phyloP scores from a whole-genome alignment of 2,797 vertebrate genomes.

The Syngnathus rostellatus region DNA sequence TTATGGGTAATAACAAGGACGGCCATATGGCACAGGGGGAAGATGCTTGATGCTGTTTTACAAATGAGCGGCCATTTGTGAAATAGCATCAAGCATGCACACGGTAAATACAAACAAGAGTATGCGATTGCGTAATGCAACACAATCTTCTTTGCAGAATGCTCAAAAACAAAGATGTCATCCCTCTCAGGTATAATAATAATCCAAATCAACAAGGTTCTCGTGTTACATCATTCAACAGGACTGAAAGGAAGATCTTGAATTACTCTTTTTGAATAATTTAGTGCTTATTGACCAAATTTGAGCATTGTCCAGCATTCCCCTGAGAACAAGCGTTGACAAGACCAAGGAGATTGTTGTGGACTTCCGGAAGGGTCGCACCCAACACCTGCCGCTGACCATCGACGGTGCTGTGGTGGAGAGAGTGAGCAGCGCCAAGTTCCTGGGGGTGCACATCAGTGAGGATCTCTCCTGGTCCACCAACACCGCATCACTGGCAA shows the following conservation, averaged over 20 bases:
- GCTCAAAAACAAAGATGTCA: too few relatives aligned
- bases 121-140: background rate
- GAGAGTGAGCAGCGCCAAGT: too few relatives aligned
- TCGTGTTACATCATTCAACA: background rate
- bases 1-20: slow-evolving; percentile 31
- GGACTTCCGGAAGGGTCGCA: too few relatives aligned
- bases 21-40: slow-evolving; percentile 16
- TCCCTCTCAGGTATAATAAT: background rate
- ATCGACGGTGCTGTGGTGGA: too few relatives aligned
- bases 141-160: too few relatives aligned
- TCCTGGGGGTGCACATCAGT: too few relatives aligned
- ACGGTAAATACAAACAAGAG: background rate
- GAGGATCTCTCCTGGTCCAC: too few relatives aligned
- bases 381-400: too few relatives aligned
- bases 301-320: slow-evolving; percentile 41
- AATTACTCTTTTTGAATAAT: slow-evolving; percentile 65
- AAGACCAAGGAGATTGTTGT: too few relatives aligned
- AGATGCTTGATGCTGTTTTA: slow-evolving; percentile 16
- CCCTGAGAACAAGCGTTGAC: background rate
- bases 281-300: slow-evolving; percentile 64
- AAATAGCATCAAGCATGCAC: background rate
- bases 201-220: background rate
- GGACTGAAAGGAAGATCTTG: slow-evolving; percentile 34
- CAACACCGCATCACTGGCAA: too few relatives aligned
- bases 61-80: background rate